phyloP scores from a whole-genome alignment of 2,888 invertebrate species.

The Dastarcus helophoroides region DNA sequence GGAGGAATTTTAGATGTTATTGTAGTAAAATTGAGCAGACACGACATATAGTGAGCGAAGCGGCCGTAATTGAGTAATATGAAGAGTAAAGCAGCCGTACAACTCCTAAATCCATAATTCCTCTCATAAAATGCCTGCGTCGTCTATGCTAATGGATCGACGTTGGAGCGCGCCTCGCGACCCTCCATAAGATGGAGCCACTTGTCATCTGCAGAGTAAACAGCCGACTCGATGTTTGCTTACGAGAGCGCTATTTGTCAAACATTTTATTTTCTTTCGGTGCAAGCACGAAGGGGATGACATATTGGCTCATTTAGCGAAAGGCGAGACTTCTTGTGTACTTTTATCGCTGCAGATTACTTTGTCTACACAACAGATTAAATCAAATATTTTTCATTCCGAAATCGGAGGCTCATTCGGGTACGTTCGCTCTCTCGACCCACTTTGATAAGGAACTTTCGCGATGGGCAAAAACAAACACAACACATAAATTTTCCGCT shows the following conservation, averaged over 20 bases:
- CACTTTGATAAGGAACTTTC: too few relatives aligned
- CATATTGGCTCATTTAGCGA: constrained; percentile 33
- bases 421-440: background rate
- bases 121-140: constrained; percentile 21
- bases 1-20: constrained; percentile 6
- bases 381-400: constrained; percentile 38
- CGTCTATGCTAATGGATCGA: constrained; percentile 28
- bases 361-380: constrained; percentile 38
- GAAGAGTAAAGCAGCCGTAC: constrained; percentile 17
- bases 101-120: constrained; percentile 24
- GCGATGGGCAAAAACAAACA: too few relatives aligned
- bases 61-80: constrained; percentile 19
- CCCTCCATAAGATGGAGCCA: constrained; percentile 27
- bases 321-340: constrained; percentile 36
- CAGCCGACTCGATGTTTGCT: constrained; percentile 35
- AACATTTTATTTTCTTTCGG: constrained; percentile 37
- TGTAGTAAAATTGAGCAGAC: constrained; percentile 10
- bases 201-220: constrained; percentile 35
- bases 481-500: too few relatives aligned
- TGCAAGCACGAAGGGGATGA: constrained; percentile 26
- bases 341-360: constrained; percentile 37
- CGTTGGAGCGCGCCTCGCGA: constrained; percentile 17
- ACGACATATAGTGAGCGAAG: constrained; percentile 13
- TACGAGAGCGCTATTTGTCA: constrained; percentile 36
- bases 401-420: constrained; percentile 7